Evolutionary conservation across 1,140 invertebrate genomes (phyloP).

Genomic region (Augochlora pura): DNA sequence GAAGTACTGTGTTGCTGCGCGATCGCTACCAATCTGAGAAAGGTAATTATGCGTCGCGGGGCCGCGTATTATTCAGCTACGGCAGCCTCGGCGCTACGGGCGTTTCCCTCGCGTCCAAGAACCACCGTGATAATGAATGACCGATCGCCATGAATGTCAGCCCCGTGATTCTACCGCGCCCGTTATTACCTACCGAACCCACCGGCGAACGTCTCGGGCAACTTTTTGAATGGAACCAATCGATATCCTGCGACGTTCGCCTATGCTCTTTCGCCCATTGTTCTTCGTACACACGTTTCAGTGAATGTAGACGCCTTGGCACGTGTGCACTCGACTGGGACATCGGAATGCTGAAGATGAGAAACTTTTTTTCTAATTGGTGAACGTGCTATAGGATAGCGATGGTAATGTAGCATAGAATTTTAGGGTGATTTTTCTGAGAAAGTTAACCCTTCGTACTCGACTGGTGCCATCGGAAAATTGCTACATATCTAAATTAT

Average conservation of each 20-base stretch:
- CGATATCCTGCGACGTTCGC: background rate
- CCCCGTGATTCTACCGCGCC: conserved; percentile 16
- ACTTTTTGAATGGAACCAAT: background rate
- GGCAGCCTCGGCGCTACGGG: background rate
- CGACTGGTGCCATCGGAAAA: no score
- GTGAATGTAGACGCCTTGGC: no score
- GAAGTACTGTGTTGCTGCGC: background rate
- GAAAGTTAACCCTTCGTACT: no score
- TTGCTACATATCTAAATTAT: no score
- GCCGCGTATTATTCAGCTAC: conserved; percentile 13
- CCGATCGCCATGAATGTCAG: conserved; percentile 19
- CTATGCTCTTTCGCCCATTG: background rate
- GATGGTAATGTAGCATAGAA: no score
- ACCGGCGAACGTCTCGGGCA: background rate
- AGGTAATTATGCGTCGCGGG: conserved; percentile 22
- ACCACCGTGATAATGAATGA: conserved; percentile 18
- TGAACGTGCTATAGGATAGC: no score
- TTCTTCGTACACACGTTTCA: no score
- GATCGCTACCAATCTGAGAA: background rate
- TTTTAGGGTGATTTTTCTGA: no score
- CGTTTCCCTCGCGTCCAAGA: background rate
- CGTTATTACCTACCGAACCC: conserved; percentile 17
- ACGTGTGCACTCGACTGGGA: no score
- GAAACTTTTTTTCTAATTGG: no score
- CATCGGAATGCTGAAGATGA: no score